phyloP scores from a whole-genome alignment of 2,888 invertebrate genomes.

The Callosobruchus maculatus region DNA sequence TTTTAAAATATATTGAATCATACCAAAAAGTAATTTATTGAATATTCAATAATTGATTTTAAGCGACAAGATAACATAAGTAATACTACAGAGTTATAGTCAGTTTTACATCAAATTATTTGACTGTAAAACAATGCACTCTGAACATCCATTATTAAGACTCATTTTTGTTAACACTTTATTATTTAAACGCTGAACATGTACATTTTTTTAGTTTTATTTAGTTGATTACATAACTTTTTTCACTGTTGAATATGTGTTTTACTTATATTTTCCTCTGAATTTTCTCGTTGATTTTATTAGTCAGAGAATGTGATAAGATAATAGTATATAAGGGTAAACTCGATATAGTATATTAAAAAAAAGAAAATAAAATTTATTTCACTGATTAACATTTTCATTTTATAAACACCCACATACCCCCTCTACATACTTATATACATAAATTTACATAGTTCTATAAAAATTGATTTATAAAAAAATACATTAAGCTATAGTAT shows the following conservation, averaged over 20 bases:
- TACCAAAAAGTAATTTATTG: slow-evolving; percentile 36
- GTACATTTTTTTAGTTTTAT: slow-evolving; percentile 20
- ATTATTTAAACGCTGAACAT: slow-evolving; percentile 12
- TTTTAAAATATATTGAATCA: slow-evolving; percentile 32
- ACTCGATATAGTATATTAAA: not conserved
- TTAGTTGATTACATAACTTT: slow-evolving; percentile 22
- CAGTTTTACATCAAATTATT: not conserved
- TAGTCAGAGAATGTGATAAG: not conserved
- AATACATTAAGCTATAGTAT: slow-evolving; percentile 45
- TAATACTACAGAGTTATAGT: not conserved
- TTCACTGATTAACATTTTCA: not conserved
- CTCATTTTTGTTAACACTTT: slow-evolving; percentile 21
- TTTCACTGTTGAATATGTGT: slow-evolving; percentile 18
- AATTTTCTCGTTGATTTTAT: not conserved
- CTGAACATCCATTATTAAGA: not conserved
- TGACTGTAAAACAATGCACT: not conserved
- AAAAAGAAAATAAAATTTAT: not conserved
- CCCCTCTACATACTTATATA: not conserved
- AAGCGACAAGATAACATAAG: not conserved
- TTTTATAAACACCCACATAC: not conserved
- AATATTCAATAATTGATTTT: not conserved
- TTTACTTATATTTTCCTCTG: slow-evolving; percentile 2
- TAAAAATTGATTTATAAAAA: slow-evolving; percentile 9
- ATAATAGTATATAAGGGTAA: not conserved
- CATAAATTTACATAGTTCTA: not conserved